Evolutionary conservation across 2,113 vertebrate genomes (phyloP).

Genomic region (Gambusia holbrooki): DNA sequence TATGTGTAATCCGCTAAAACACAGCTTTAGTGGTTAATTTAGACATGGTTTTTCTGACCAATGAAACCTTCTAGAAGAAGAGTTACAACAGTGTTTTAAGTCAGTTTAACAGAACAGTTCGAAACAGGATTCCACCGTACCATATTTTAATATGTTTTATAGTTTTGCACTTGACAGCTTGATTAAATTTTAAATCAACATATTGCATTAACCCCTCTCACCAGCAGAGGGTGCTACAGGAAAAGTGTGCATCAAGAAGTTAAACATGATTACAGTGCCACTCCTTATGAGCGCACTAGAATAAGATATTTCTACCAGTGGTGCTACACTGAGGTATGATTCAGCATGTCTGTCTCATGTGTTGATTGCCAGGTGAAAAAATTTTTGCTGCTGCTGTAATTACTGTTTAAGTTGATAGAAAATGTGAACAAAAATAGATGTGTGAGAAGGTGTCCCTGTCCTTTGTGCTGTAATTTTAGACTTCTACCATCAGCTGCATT

Average conservation of each 20-base stretch:
- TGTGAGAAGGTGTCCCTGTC: slow-evolving; percentile 47
- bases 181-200: background rate
- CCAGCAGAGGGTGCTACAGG: slow-evolving; percentile 64
- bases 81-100: no score
- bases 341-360: slow-evolving; percentile 37
- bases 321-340: slow-evolving; percentile 20
- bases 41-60: no score
- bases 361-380: slow-evolving; percentile 11
- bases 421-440: slow-evolving; percentile 59
- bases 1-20: no score
- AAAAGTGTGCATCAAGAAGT: background rate
- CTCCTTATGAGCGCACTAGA: background rate
- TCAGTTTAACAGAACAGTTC: no score
- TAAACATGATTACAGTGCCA: slow-evolving; percentile 7
- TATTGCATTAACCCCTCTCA: background rate
- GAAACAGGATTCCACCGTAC: no score
- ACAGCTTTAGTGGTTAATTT: no score
- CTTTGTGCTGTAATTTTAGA: slow-evolving; percentile 59
- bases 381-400: slow-evolving; percentile 17
- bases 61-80: no score
- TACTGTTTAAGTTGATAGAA: slow-evolving; percentile 2
- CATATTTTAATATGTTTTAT: background rate
- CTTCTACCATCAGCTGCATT: slow-evolving; percentile 35
- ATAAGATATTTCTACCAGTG: background rate
- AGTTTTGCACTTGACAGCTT: background rate